Conservation (phyloP, 1,140 invertebrate genomes). For the Drosophila ercepeae region DNA sequence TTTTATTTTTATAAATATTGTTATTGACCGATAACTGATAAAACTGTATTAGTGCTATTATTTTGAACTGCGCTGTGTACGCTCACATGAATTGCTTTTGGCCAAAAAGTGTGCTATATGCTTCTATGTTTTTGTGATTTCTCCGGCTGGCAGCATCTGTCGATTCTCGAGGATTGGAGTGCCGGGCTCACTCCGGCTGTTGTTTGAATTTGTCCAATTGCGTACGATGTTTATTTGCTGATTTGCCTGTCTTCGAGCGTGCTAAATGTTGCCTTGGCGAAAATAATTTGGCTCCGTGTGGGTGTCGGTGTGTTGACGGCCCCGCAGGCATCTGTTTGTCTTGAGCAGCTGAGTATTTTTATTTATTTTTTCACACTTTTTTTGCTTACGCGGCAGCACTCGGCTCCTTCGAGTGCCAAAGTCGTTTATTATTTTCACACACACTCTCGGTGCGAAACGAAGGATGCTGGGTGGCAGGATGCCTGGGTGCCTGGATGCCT, state of each 20-base stretch:
- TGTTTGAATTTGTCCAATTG: slow-evolving; percentile 69
- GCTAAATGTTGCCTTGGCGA: slow-evolving; percentile 76
- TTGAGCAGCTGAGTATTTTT: slow-evolving; percentile 67
- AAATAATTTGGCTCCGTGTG: slow-evolving; percentile 65
- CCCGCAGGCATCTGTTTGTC: slow-evolving; percentile 62
- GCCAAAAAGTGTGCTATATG: slow-evolving; percentile 37
- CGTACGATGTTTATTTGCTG: slow-evolving; percentile 74
- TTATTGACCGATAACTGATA: too few species aligned
- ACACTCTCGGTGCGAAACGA: slow-evolving; percentile 18
- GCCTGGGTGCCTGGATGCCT: neutral
- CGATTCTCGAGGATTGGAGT: slow-evolving; percentile 32
- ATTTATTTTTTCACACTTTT: slow-evolving; percentile 75
- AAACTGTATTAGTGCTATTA: neutral
- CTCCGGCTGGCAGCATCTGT: slow-evolving; percentile 49
- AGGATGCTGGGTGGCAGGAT: neutral
- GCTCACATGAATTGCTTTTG: slow-evolving; percentile 23
- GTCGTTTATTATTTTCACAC: slow-evolving; percentile 81
- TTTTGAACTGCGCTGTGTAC: neutral
- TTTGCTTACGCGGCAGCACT: slow-evolving; percentile 53
- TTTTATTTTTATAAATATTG: too few species aligned
- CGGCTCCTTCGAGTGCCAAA: slow-evolving; percentile 61
- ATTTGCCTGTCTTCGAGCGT: slow-evolving; percentile 71
- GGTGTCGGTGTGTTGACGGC: slow-evolving; percentile 19
- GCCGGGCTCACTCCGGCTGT: slow-evolving; percentile 34
- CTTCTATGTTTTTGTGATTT: slow-evolving; percentile 34